Evolutionary conservation across 92 coral and sea anemone genomes (phyloP), one percentile per base, ranked within the genome.

Genomic region (Meandrina meandrites): DNA sequence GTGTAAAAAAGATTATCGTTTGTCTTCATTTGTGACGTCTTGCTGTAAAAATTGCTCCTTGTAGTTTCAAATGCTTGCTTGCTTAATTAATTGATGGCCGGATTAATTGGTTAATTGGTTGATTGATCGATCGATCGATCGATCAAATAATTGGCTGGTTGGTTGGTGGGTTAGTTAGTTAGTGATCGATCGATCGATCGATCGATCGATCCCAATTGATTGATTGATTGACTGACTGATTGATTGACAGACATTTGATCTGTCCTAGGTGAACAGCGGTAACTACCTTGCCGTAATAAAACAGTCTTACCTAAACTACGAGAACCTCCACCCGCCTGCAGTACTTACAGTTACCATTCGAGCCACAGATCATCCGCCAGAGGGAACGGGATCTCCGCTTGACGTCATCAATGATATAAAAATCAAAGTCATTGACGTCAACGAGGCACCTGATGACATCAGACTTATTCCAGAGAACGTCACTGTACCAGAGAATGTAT

Each of bases 231-330:
- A n/a, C n/a, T n/a, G n/a, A n/a, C n/a, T n/a, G 14, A 48, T 48
- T 12, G 53, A 48, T 48, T 48, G 13, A 48, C 4, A 48, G 35
- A 77, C 37, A 18, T 36, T 45, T 79, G 68, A 34, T 53, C 31
- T 24, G 34, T 78, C 76, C 28, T 68, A 96, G 98, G 96, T 93
- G n/a, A 90, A 87, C 71, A 78, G 80, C 54, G 74, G 15, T 70
- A 79, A 77, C 84, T 35, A 84, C 28, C 89, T 97, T 35, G 50
- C 72, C 58, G 99, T 97, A 4, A 89, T 89, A 82, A 87, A 94
- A 34, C 84, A 95, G 19, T 89, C 96, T 0, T 89, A 84, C 77
- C 88, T 97, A 31, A 81, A 97, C 93, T 94, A 93, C 86, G 99
- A 97, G 84, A 68, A 88, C 27, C 82, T 91, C 1, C 80, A 81